Conservation (phyloP, 2,888 invertebrate species). For the Clistopyga incitator region DNA sequence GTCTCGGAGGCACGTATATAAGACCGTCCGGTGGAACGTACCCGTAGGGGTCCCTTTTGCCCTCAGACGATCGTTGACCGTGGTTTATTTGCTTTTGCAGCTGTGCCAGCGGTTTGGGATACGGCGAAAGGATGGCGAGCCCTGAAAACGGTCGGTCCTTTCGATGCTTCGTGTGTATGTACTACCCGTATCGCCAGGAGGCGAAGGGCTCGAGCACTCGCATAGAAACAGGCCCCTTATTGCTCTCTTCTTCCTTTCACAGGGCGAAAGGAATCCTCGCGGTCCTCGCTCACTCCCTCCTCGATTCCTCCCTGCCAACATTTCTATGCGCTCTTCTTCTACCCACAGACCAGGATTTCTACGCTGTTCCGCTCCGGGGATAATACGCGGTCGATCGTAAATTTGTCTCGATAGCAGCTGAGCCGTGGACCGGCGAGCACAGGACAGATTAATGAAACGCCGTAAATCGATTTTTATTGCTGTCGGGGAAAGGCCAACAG, state of each 20-base stretch:
- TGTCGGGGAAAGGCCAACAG: slow-evolving; percentile 47
- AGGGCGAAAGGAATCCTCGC: slow-evolving; percentile 18
- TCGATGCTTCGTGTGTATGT: slow-evolving; percentile 25
- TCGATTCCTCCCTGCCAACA: slow-evolving; percentile 15
- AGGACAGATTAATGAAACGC: slow-evolving; percentile 71
- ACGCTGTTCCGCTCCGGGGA: slow-evolving; percentile 39
- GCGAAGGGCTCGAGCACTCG: slow-evolving; percentile 52
- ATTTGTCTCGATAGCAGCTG: slow-evolving; percentile 72
- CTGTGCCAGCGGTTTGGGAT: slow-evolving; percentile 75
- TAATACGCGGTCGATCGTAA: slow-evolving; percentile 71
- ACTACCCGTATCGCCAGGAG: slow-evolving; percentile 29
- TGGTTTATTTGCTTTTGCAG: slow-evolving; percentile 79
- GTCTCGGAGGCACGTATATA: slow-evolving; percentile 7
- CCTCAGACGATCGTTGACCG: slow-evolving; percentile 68
- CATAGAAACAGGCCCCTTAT: slow-evolving; percentile 49
- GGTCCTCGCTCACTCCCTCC: slow-evolving; percentile 1
- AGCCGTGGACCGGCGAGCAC: slow-evolving; percentile 64
- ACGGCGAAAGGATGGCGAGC: slow-evolving; percentile 69
- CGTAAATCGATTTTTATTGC: slow-evolving; percentile 72
- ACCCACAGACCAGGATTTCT: slow-evolving; percentile 5
- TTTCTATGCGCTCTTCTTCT: slow-evolving; percentile 25
- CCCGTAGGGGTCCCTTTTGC: slow-evolving; percentile 42
- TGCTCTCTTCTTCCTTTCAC: slow-evolving; percentile 39
- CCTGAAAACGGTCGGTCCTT: slow-evolving; percentile 67
- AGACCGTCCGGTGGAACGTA: slow-evolving; percentile 36